phyloP scores from a whole-genome alignment of 2,113 vertebrate species.

The Chloebia gouldiae region DNA sequence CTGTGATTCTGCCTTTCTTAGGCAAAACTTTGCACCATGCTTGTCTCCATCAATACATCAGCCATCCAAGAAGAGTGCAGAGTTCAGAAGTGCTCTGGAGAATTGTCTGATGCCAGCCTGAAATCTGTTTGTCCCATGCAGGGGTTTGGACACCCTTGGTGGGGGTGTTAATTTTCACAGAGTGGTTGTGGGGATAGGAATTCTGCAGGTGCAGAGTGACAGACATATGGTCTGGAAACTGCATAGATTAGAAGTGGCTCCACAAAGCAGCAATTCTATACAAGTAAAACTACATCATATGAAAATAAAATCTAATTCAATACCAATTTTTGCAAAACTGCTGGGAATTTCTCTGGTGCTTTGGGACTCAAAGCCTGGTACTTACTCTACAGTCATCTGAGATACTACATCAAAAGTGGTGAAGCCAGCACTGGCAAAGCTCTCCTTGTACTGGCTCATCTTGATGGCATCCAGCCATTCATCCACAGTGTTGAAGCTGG shows the following conservation, averaged over 20 bases:
- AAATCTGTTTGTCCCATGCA: not conserved
- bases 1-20: not conserved
- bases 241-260: not conserved
- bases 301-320: not conserved
- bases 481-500: constrained; percentile 91
- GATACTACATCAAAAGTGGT: constrained; percentile 90
- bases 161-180: not conserved
- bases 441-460: constrained; percentile 98
- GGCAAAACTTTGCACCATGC: not conserved
- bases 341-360: not conserved
- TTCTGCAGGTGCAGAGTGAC: not conserved
- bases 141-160: not conserved
- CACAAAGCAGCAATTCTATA: not conserved
- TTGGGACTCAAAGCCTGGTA: constrained; percentile 14
- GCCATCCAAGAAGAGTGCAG: not conserved
- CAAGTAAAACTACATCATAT: not conserved
- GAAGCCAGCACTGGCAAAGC: constrained; percentile 88
- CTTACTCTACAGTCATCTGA: constrained; percentile 96
- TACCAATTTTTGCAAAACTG: not conserved
- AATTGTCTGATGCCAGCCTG: not conserved
- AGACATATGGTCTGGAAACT: not conserved
- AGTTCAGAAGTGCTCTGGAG: not conserved
- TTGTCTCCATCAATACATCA: not conserved
- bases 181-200: not conserved
- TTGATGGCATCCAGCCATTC: constrained; percentile 98